Evolutionary conservation across 1,140 invertebrate genomes (phyloP).

Genomic region (Contarinia nasturtii): DNA sequence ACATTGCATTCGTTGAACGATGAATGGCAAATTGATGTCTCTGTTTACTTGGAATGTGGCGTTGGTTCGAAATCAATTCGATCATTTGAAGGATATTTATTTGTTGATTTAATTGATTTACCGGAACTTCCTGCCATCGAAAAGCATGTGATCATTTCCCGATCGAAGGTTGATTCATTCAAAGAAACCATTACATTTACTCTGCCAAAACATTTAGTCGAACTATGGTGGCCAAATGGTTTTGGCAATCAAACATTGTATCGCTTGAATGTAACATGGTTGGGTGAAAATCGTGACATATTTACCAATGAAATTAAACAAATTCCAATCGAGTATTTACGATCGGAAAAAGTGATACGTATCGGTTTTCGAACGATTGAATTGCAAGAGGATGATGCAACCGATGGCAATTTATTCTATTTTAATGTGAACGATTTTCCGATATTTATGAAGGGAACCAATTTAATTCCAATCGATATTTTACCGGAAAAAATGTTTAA

Average conservation of each 20-base stretch:
- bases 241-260: slow-evolving; percentile 71
- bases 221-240: slow-evolving; percentile 90
- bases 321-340: slow-evolving; percentile 6
- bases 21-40: slow-evolving; percentile 27
- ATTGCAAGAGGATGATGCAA: slow-evolving; percentile 40
- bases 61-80: not conserved
- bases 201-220: slow-evolving; percentile 25
- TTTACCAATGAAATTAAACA: slow-evolving; percentile 14
- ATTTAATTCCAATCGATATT: slow-evolving; percentile 83
- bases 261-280: slow-evolving; percentile 33
- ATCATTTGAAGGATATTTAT: not conserved
- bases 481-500: slow-evolving; percentile 56
- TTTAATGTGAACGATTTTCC: slow-evolving; percentile 72
- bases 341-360: slow-evolving; percentile 24
- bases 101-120: not conserved
- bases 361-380: slow-evolving; percentile 81
- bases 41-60: slow-evolving; percentile 27
- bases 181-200: not conserved
- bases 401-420: slow-evolving; percentile 62
- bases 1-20: slow-evolving; percentile 16
- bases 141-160: slow-evolving; percentile 8
- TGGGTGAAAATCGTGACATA: slow-evolving; percentile 9
- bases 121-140: not conserved
- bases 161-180: not conserved
- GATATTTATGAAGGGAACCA: slow-evolving; percentile 93